Evolutionary conservation across 1,140 invertebrate genomes (phyloP).

Genomic region (Drosophila lowei): DNA sequence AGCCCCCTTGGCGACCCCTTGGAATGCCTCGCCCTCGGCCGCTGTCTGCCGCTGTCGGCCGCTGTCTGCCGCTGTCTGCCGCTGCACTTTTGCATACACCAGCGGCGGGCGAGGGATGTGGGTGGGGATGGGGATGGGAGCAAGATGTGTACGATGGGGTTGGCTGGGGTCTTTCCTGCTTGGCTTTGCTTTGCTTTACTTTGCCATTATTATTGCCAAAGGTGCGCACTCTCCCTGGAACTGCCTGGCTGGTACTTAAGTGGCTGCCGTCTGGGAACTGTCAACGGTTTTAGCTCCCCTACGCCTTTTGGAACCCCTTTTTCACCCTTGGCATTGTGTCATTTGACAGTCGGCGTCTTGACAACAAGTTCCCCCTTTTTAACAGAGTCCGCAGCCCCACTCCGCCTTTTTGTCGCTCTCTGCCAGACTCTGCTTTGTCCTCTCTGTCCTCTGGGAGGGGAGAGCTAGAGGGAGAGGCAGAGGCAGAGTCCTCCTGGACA

Average conservation of each 20-base stretch:
- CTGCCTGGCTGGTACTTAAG: conserved; percentile 60
- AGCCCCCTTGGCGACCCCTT: neutral
- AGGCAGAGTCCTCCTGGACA: neutral
- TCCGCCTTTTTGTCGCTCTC: conserved; percentile 10
- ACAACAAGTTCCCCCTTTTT: conserved; percentile 8
- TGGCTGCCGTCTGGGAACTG: conserved; percentile 79
- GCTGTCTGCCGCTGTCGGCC: no score
- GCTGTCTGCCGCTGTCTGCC: no score
- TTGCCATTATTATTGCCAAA: conserved; percentile 76
- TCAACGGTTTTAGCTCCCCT: conserved; percentile 59
- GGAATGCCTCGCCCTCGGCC: no score
- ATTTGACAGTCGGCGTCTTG: conserved; percentile 68
- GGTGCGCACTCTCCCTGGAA: conserved; percentile 62
- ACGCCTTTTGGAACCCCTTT: neutral
- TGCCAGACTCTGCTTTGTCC: neutral
- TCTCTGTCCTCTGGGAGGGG: neutral
- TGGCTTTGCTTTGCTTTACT: conserved; percentile 8
- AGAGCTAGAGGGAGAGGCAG: no score
- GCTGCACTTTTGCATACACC: no score
- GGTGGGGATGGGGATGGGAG: neutral
- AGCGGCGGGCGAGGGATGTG: neutral
- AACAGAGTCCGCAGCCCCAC: neutral
- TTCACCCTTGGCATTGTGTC: conserved; percentile 64
- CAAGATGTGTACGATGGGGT: neutral
- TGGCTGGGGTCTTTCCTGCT: conserved; percentile 24